These are phyloP conservation scores for Gambelia wislizenii DNA, from an alignment of 2,797 vertebrate species.

Conservation along the genomic window DNA sequence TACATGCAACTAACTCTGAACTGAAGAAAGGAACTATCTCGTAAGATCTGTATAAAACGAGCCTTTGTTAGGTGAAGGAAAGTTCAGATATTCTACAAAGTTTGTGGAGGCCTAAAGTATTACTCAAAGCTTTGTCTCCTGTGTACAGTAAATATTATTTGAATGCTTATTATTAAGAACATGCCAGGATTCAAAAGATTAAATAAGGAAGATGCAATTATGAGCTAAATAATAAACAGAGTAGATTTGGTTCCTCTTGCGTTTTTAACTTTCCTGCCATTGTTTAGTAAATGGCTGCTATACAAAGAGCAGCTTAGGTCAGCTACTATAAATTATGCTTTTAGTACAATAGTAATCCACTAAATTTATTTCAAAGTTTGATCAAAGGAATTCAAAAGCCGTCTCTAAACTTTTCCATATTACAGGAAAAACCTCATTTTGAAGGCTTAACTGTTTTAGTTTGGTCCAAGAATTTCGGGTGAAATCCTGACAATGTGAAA, in stretches of 20 bases:
- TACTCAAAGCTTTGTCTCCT: constrained; percentile 87
- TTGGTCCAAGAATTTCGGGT: constrained; percentile 46
- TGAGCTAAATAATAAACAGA: constrained; percentile 89
- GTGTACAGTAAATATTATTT: constrained; percentile 85
- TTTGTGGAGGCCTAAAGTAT: constrained; percentile 77
- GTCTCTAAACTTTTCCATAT: constrained; percentile 77
- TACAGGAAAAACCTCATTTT: constrained; percentile 50
- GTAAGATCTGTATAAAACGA: constrained; percentile 66
- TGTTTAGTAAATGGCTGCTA: constrained; percentile 84
- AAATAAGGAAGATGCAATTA: constrained; percentile 86
- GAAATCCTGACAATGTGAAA: constrained; percentile 35
- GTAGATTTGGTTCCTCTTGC: constrained; percentile 87
- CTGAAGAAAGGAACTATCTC: constrained; percentile 55
- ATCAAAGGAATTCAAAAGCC: constrained; percentile 87
- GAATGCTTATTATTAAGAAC: constrained; percentile 84
- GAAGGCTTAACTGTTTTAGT: constrained; percentile 58
- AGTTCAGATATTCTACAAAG: constrained; percentile 84
- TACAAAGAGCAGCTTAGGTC: constrained; percentile 93
- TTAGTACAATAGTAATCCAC: constrained; percentile 89
- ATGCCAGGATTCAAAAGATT: constrained; percentile 87
- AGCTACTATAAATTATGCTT: constrained; percentile 91
- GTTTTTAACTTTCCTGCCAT: constrained; percentile 85
- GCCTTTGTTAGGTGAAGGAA: constrained; percentile 74
- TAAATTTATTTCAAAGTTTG: constrained; percentile 82
- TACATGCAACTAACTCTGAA: too few relatives aligned